A percentile compares a stretch with the other conserved stretches of the same genome.
phyloP scores from a whole-genome alignment of 2,888 invertebrate genomes.

The Phania funesta region DNA sequence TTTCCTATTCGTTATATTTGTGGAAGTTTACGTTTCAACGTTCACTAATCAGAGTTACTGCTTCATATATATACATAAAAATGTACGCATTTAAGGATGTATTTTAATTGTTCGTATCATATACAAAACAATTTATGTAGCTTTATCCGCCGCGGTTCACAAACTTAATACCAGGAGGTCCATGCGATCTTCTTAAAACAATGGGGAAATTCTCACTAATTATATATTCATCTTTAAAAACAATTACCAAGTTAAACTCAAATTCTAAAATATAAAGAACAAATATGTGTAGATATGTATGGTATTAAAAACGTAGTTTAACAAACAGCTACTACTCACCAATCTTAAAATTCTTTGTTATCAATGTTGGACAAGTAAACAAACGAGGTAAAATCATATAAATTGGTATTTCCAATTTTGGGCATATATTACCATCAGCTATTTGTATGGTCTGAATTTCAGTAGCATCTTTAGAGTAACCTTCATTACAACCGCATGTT shows the following conservation, averaged over 20 bases:
- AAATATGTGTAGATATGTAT: not conserved
- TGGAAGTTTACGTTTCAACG: no score
- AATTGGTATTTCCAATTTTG: slow-evolving; percentile 91
- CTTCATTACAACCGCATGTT: slow-evolving; percentile 96
- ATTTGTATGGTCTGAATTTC: slow-evolving; percentile 99
- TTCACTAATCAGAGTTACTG: no score
- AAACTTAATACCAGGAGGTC: slow-evolving; percentile 69
- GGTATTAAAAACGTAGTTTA: not conserved
- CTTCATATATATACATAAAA: no score
- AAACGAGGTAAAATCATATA: slow-evolving; percentile 97
- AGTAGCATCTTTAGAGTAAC: slow-evolving; percentile 96
- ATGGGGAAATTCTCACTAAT: slow-evolving; percentile 95
- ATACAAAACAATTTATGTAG: not conserved
- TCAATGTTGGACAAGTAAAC: slow-evolving; percentile 96
- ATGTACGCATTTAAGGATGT: no score
- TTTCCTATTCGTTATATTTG: no score
- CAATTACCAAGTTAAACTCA: slow-evolving; percentile 94
- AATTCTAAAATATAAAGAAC: slow-evolving; percentile 88
- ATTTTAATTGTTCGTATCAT: not conserved
- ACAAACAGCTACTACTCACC: slow-evolving; percentile 83
- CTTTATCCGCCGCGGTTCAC: slow-evolving; percentile 67
- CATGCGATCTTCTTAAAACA: slow-evolving; percentile 73
- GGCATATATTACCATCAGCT: slow-evolving; percentile 93
- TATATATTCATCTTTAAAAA: slow-evolving; percentile 95
- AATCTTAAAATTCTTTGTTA: slow-evolving; percentile 95